phyloP scores from a whole-genome alignment of 1,140 invertebrate species.

The Agrypnia vestita region DNA sequence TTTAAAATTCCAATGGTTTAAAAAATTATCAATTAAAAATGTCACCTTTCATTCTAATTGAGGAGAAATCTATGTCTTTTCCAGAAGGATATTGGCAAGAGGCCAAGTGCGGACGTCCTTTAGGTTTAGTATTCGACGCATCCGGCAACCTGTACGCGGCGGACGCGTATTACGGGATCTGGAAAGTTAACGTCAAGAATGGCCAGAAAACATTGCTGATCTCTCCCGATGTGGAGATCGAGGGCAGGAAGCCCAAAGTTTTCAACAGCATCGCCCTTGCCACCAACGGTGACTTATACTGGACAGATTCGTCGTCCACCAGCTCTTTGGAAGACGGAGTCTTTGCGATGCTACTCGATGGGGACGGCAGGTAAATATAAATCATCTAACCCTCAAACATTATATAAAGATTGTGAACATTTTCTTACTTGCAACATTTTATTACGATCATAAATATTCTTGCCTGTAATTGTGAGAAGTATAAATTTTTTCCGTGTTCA shows the following conservation, averaged over 20 bases:
- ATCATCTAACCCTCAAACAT: too few relatives aligned
- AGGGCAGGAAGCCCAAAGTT: constrained; percentile 73
- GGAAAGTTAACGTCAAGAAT: constrained; percentile 82
- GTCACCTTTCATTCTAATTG: too few relatives aligned
- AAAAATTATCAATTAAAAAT: too few relatives aligned
- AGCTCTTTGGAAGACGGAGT: constrained; percentile 78
- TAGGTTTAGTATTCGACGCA: constrained; percentile 84
- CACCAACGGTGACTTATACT: constrained; percentile 84
- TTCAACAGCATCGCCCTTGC: constrained; percentile 80
- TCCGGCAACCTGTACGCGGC: constrained; percentile 81
- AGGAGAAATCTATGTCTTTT: constrained; percentile 39
- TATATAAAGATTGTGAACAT: too few relatives aligned
- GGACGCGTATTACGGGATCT: constrained; percentile 89
- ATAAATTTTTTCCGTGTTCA: too few relatives aligned
- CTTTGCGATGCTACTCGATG: constrained; percentile 76
- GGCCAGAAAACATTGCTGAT: constrained; percentile 75
- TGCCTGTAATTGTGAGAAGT: too few relatives aligned
- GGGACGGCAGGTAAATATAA: constrained; percentile 80
- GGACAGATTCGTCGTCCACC: constrained; percentile 81
- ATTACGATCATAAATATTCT: too few relatives aligned
- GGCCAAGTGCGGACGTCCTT: constrained; percentile 85
- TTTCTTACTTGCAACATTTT: too few relatives aligned
- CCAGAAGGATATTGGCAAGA: constrained; percentile 80
- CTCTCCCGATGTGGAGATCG: constrained; percentile 74
- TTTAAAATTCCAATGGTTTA: too few relatives aligned